phyloP scores from a whole-genome alignment of 1,140 invertebrate species.

The Diabrotica virgifera region DNA sequence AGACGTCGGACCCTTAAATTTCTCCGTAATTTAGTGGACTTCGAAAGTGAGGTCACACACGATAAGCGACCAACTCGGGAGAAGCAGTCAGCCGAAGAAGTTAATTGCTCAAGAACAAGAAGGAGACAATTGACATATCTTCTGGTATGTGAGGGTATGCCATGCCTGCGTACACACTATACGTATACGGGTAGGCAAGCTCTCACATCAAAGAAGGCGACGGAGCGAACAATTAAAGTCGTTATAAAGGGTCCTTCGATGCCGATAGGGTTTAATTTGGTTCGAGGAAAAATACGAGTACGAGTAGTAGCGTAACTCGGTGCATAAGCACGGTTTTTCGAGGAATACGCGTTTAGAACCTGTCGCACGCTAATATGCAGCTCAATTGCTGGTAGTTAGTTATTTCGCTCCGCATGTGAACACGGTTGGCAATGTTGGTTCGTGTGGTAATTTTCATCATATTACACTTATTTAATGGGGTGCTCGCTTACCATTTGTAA shows the following conservation, averaged over 20 bases:
- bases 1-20: neutral
- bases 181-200: neutral
- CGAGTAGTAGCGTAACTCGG: no score
- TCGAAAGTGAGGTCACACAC: neutral
- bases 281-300: conserved; percentile 5
- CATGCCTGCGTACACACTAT: conserved; percentile 1
- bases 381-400: no score
- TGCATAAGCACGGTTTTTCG: no score
- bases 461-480: no score
- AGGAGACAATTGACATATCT: conserved; percentile 4
- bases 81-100: neutral
- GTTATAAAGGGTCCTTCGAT: neutral
- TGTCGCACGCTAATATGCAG: no score
- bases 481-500: no score
- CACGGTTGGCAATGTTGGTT: no score
- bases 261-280: neutral
- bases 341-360: no score
- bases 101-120: neutral
- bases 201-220: conserved; percentile 10
- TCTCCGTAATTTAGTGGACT: neutral
- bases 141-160: neutral
- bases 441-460: no score
- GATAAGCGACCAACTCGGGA: neutral
- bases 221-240: conserved; percentile 7
- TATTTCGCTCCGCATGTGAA: no score